Evolutionary conservation across 2,888 invertebrate genomes (phyloP), one percentile per base, ranked within the genome.

Genomic region (Fabriciana adippe): DNA sequence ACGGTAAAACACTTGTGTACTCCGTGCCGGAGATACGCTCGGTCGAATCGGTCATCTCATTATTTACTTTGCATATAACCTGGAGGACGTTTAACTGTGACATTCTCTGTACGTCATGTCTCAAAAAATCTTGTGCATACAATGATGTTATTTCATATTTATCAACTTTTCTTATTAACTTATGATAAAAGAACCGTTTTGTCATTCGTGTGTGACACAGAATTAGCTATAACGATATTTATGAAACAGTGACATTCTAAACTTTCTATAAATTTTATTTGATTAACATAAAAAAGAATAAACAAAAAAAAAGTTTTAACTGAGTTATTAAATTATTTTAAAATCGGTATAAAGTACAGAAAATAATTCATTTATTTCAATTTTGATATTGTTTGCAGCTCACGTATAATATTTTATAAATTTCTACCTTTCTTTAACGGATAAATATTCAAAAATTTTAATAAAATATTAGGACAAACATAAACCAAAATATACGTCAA

Each of bases 1-100:
- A 48, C n/a, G 26, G 48, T 73, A 77, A 76, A 84, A 87, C 87
- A 89, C 84, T 82, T 87, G 85, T 87, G 79, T 78, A 78, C 70
- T 70, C 73, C 72, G 18, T 51, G 21, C 14, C 41, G 53, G 51
- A 74, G 69, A 64, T 64, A 66, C 72, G 72, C 74, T 72, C 88
- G 86, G 88, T 86, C 88, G 74, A 84, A 87, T 85, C 88, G 88
- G 89, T 86, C 88, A 88, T 76, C 79, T 76, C 81, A 81, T 83
- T 83, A 79, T 83, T 80, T 80, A 83, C 81, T 85, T 85, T 77
- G 82, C 81, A 74, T 78, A 79, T 80, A 76, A 64, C 66, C 81
- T 83, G 83, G 84, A 82, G 86, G 86, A 84, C 86, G 79, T 78
- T 80, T 82, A 83, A 81, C 79, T 76, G 61, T 66, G 65, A 68